These are phyloP conservation scores for Caenorhabditis sulstoni DNA, from an alignment of 2,888 invertebrate genomes.

Conservation along the genomic window DNA sequence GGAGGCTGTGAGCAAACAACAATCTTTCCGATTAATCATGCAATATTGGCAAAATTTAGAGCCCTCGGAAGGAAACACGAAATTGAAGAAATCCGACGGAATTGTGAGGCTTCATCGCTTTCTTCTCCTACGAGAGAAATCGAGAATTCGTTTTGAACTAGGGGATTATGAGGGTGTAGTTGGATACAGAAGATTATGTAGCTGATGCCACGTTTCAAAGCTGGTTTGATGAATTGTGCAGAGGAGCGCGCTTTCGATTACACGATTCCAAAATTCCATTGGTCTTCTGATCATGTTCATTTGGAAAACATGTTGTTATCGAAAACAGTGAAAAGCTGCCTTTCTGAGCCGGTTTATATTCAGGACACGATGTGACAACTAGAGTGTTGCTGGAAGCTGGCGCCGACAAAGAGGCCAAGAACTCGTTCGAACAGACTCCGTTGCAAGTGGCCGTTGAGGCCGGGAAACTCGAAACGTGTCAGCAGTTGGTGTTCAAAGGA, in stretches of 20 bases:
- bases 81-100: background rate
- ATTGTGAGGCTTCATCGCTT: background rate
- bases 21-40: slow-evolving; percentile 51
- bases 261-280: too few species aligned
- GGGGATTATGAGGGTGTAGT: too few species aligned
- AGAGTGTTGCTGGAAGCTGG: slow-evolving; percentile 81
- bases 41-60: slow-evolving; percentile 50
- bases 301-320: too few species aligned
- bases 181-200: too few species aligned
- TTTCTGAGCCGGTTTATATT: slow-evolving; percentile 9
- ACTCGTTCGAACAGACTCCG: slow-evolving; percentile 82
- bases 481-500: slow-evolving; percentile 56
- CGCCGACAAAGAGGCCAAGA: slow-evolving; percentile 82
- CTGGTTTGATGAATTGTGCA: too few species aligned
- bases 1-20: slow-evolving; percentile 38
- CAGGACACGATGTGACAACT: slow-evolving; percentile 81
- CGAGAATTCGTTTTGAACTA: too few species aligned
- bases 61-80: background rate
- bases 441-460: slow-evolving; percentile 82
- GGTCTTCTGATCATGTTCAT: too few species aligned
- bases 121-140: background rate
- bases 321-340: background rate
- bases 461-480: slow-evolving; percentile 73
- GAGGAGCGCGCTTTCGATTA: too few species aligned
- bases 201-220: too few species aligned